Base-by-base conservation (phyloP, 2,797 vertebrate species). In the Micrastur ruficollis region DNA sequence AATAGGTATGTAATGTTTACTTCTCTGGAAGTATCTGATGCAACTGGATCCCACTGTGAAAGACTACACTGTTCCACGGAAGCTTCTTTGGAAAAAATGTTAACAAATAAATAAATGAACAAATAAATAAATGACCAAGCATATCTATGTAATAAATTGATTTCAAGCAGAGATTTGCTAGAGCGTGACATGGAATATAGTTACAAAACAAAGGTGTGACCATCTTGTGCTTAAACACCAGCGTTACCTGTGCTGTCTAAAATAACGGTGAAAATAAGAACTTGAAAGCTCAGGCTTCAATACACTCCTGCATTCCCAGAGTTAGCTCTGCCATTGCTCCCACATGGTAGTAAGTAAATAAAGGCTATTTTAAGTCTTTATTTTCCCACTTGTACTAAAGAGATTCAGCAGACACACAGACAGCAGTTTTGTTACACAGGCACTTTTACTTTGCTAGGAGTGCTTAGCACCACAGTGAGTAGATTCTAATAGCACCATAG, bases 391-490 rank as follows among this genome's bases (percentile, higher is more conserved):
- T 75, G 22, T n/a, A 72, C n/a, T 74, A 12, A 81, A 88, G 22
- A 67, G n/a, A 49, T 90, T 56, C 56, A 81, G 16, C 8, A 38
- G 32, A 62, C 42, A 75, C 10, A 38, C 19, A 61, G 56, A 53
- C 0, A 0, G 15, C 1, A 2, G 36, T 20, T 90, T 80, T 56
- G 47, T 56, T 78, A 66, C 25, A 44, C 3, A 19, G 0, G 0
- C 19, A 36, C 25, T 76, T 55, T 23, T 20, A 73, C 25, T 86
- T 71, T 56, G 46, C 52, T 55, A 62, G 40, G 18, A 75, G 74
- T 5, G 0, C 58, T 83, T 56, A 81, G 52, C 49, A 72, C 26
- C 29, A 21, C 47, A 80, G 81, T 34, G 25, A 81, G 42, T 34
- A 86, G 65, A 73, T 65, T 81, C 29, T 47, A 72, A 62, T 6